Percentiles rank a stretch among this genome's conserved stretches.
phyloP scores from a whole-genome alignment of 1,140 invertebrate genomes.

The Schmidtea mediterranea region DNA sequence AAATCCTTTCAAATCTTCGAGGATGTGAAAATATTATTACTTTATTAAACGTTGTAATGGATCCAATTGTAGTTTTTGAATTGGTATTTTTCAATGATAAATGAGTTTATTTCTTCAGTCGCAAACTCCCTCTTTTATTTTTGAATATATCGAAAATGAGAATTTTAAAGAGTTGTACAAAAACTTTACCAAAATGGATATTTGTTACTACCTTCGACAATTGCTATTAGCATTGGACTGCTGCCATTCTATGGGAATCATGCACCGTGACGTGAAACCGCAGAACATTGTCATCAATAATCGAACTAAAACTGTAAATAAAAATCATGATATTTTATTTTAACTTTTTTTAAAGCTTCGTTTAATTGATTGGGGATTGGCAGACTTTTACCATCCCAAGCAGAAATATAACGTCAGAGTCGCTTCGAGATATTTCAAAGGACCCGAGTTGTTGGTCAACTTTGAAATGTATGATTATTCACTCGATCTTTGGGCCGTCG shows the following conservation, averaged over 20 bases:
- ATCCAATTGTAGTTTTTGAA: too few species aligned
- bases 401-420: slow-evolving; percentile 97
- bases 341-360: slow-evolving; percentile 26
- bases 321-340: slow-evolving; percentile 13
- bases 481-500: slow-evolving; percentile 94
- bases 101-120: too few species aligned
- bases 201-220: slow-evolving; percentile 74
- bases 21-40: slow-evolving; percentile 97
- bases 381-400: slow-evolving; percentile 96
- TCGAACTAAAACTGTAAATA: slow-evolving; percentile 48
- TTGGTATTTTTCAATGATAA: too few species aligned
- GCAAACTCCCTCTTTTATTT: too few species aligned
- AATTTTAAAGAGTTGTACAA: too few species aligned
- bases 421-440: slow-evolving; percentile 85
- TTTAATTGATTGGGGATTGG: slow-evolving; percentile 65
- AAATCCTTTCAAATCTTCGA: slow-evolving; percentile 94
- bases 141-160: too few species aligned
- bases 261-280: slow-evolving; percentile 88
- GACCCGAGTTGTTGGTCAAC: slow-evolving; percentile 86
- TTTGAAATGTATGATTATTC: slow-evolving; percentile 95
- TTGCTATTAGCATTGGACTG: slow-evolving; percentile 83
- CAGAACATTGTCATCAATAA: slow-evolving; percentile 99
- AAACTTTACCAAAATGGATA: slow-evolving; percentile 34
- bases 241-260: slow-evolving; percentile 99
- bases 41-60: background rate